Evolutionary conservation across 2,113 vertebrate genomes (phyloP).

Genomic region (Melanostigma gelatinosum): DNA sequence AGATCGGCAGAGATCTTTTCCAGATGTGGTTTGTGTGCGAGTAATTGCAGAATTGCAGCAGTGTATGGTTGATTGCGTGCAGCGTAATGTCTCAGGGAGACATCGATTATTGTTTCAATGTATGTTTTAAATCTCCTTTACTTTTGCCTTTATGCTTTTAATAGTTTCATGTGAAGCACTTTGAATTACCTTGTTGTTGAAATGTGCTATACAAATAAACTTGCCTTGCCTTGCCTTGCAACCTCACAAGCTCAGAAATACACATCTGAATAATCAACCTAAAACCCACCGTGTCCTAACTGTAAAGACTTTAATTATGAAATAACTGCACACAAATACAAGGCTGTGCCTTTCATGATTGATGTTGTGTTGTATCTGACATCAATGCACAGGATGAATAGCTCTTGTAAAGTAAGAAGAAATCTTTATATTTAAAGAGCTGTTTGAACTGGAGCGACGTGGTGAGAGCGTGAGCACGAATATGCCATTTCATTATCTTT

Average conservation of each 20-base stretch:
- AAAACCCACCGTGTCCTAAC: neutral
- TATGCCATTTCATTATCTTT: conserved; percentile 30
- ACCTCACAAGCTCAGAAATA: neutral
- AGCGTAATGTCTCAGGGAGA: too few species aligned
- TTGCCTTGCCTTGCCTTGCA: too few species aligned
- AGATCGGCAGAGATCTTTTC: too few species aligned
- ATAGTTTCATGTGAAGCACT: too few species aligned
- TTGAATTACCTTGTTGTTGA: too few species aligned
- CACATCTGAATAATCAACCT: neutral
- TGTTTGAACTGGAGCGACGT: conserved; percentile 14
- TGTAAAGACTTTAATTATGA: neutral
- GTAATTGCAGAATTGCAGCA: too few species aligned
- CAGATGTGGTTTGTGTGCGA: too few species aligned
- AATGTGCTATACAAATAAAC: too few species aligned
- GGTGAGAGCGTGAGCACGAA: neutral
- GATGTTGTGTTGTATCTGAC: conserved; percentile 12
- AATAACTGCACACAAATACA: neutral
- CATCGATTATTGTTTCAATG: too few species aligned
- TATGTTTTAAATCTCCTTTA: too few species aligned
- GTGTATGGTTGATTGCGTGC: too few species aligned
- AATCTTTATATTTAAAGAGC: conserved; percentile 6
- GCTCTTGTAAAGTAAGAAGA: neutral
- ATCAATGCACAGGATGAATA: neutral
- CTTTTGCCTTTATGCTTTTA: too few species aligned
- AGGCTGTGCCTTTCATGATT: neutral